Evolutionary conservation across 2,113 vertebrate genomes (phyloP).

Genomic region (Mirounga angustirostris): DNA sequence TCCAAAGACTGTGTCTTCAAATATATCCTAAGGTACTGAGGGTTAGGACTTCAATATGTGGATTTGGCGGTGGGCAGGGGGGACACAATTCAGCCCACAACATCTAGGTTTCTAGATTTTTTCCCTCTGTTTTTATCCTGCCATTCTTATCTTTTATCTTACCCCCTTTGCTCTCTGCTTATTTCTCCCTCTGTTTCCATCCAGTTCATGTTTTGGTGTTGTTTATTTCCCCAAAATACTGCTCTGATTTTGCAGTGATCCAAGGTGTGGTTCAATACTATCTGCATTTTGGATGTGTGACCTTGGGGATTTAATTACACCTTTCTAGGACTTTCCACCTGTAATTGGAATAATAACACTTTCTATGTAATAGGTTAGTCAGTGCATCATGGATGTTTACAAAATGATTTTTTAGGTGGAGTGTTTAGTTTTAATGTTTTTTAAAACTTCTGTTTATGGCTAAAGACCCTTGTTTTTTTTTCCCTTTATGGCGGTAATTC

Average conservation of each 20-base stretch:
- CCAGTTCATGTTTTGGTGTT: neutral
- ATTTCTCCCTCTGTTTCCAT: neutral
- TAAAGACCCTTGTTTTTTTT: neutral
- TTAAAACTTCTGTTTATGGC: neutral
- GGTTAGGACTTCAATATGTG: too few species aligned
- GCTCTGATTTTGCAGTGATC: neutral
- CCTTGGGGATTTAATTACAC: neutral
- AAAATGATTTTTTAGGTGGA: conserved; percentile 13
- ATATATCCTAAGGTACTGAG: too few species aligned
- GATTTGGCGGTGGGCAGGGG: neutral
- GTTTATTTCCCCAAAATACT: neutral
- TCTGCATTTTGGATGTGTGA: neutral
- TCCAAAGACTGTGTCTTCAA: neutral
- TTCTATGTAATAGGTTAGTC: neutral
- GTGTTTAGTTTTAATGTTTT: neutral
- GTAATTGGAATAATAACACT: neutral
- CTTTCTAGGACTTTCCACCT: neutral
- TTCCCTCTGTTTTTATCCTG: neutral
- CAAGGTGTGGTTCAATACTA: neutral
- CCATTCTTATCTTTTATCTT: neutral
- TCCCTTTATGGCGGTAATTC: neutral
- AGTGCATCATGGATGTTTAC: neutral
- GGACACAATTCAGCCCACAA: neutral
- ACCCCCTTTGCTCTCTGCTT: neutral
- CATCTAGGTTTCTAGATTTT: neutral